Base-by-base conservation (phyloP, 2,113 vertebrate genomes). In the Sciurus niger region DNA sequence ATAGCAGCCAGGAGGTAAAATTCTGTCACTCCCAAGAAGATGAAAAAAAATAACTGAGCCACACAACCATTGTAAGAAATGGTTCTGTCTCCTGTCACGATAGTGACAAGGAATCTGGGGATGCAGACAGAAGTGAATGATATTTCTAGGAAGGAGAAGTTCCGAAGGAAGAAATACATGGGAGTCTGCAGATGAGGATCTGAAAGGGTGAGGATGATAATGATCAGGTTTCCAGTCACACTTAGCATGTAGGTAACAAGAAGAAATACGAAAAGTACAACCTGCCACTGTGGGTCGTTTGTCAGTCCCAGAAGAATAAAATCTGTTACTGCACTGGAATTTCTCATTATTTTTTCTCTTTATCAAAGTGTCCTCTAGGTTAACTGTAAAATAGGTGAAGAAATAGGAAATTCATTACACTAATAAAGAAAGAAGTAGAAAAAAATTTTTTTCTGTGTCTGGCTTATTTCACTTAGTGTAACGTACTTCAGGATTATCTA, bases 1-100 rank as follows among this genome's bases (percentile, higher is more conserved):
- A 98, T 98, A 84, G 96, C 96, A 16, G 97, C 94, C 46, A 98
- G 80, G 24, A 98, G 96, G 68, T 97, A 97, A 97, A 98, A 98
- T 43, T 97, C 97, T 46, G 97, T 96, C 48, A 96, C 97, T 17
- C 97, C 96, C 82, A 97, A 80, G 46, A 97, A 96, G 67, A 98
- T 95, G 67, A 97, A 95, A 86, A 97, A 97, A 78, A 97, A 98
- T 25, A 97, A 55, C 84, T 97, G 97, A 90, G 90, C 82, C 60
- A 97, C 84, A 85, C 97, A 98, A 6, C 72, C 84, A 0, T 88
- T 85, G 32, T 96, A 97, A 16, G 97, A 97, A 90, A 98, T 97
- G 8, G 79, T 93, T 95, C 80, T 97, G 76, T 97, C 77, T 25
- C 87, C 90, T 2, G 95, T 98, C 68, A 94, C 32, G 7, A 97